Conservation (phyloP, 2,888 invertebrate species). For the Petrolisthes manimaculis region DNA sequence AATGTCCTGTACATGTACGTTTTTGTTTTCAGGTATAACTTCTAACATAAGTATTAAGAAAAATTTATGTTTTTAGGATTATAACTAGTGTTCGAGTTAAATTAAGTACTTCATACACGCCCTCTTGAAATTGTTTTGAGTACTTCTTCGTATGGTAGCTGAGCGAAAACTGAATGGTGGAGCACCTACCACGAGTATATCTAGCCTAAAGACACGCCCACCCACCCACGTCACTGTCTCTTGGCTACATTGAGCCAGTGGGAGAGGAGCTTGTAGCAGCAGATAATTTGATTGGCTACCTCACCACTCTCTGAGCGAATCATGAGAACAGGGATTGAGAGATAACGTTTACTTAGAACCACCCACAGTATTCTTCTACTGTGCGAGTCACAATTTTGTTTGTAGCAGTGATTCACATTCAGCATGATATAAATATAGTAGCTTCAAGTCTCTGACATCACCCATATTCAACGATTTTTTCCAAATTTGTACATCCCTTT, state of each 20-base stretch:
- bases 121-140: no score
- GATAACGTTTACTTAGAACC: slow-evolving; percentile 43
- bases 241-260: slow-evolving; percentile 35
- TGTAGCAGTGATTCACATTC: slow-evolving; percentile 35
- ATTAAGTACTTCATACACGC: no score
- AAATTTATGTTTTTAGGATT: no score
- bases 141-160: neutral
- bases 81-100: no score
- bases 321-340: slow-evolving; percentile 29
- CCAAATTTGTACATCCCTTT: no score
- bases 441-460: no score
- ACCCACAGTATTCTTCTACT: slow-evolving; percentile 26
- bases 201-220: slow-evolving; percentile 24
- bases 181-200: slow-evolving; percentile 29
- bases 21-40: no score
- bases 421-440: no score
- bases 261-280: slow-evolving; percentile 18
- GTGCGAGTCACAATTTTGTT: slow-evolving; percentile 41
- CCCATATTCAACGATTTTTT: no score
- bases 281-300: slow-evolving; percentile 22
- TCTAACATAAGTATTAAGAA: no score
- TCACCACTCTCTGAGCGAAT: slow-evolving; percentile 28
- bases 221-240: slow-evolving; percentile 49
- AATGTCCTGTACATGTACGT: no score
- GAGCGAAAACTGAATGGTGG: slow-evolving; percentile 24